phyloP scores from a whole-genome alignment of 2,888 invertebrate species.

The Ormyrus labotus region DNA sequence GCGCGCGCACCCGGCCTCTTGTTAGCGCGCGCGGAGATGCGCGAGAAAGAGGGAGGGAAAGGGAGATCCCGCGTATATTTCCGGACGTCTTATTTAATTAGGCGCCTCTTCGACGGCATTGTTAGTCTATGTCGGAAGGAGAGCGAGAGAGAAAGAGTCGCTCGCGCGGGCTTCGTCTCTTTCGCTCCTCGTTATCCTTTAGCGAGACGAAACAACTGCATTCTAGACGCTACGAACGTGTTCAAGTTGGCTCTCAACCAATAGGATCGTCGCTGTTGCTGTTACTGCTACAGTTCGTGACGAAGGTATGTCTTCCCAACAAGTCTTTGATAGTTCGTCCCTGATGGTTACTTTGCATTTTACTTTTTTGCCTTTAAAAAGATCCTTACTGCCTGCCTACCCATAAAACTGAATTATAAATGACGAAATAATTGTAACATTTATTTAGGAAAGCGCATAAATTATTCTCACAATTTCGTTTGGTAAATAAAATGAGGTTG shows the following conservation, averaged over 20 bases:
- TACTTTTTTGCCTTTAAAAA: too few relatives aligned
- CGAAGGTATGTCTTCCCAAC: slow-evolving; percentile 14
- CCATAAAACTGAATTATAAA: too few relatives aligned
- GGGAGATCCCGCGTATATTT: slow-evolving; percentile 60
- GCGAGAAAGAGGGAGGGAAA: not conserved
- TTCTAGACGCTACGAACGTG: slow-evolving; percentile 62
- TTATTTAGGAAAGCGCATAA: too few relatives aligned
- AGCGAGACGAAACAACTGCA: slow-evolving; percentile 33
- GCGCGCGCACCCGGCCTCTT: slow-evolving; percentile 60
- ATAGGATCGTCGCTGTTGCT: slow-evolving; percentile 54
- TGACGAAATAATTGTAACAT: too few relatives aligned
- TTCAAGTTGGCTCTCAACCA: slow-evolving; percentile 69
- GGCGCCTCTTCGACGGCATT: slow-evolving; percentile 71
- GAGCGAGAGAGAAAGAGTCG: slow-evolving; percentile 43
- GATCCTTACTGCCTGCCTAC: too few relatives aligned
- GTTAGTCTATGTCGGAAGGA: slow-evolving; percentile 66
- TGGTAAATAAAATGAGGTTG: too few relatives aligned
- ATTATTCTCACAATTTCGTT: too few relatives aligned
- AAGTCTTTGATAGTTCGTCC: slow-evolving; percentile 21
- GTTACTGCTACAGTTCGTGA: not conserved
- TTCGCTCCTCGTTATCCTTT: slow-evolving; percentile 53
- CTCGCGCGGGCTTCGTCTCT: slow-evolving; percentile 17
- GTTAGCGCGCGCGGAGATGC: slow-evolving; percentile 63
- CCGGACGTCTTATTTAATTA: slow-evolving; percentile 74
- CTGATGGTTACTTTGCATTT: not conserved